Percentiles rank a stretch among this genome's conserved stretches.
phyloP scores from a whole-genome alignment of 2,797 vertebrate genomes.

The Parambassis ranga region DNA sequence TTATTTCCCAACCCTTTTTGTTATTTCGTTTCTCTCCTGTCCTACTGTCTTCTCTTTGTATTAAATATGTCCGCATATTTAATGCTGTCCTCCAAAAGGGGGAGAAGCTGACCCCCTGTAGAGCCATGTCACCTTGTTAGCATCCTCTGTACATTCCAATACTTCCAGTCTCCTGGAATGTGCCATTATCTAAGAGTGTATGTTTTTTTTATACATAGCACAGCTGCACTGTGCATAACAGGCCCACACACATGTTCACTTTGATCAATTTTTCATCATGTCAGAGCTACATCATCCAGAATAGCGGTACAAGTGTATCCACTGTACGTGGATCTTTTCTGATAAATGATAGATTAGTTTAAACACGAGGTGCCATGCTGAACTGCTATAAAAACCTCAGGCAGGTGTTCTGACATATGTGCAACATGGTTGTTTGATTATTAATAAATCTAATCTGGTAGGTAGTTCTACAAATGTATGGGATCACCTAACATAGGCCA shows the following conservation, averaged over 20 bases:
- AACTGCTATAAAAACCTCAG: conserved; percentile 2
- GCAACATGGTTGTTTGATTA: conserved; percentile 24
- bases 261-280: conserved; percentile 62
- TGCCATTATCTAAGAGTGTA: not conserved
- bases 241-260: conserved; percentile 29
- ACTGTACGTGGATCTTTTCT: not conserved
- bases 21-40: too few relatives aligned
- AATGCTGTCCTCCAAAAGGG: too few relatives aligned
- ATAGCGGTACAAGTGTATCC: not conserved
- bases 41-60: too few relatives aligned
- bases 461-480: not conserved
- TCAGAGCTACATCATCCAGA: conserved; percentile 18
- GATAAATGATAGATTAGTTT: conserved; percentile 55
- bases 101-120: too few relatives aligned
- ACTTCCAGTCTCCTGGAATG: not conserved
- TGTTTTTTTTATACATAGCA: conserved; percentile 26
- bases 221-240: not conserved
- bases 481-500: not conserved
- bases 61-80: too few relatives aligned
- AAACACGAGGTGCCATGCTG: not conserved
- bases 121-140: too few relatives aligned
- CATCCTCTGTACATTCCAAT: not conserved
- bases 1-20: too few relatives aligned
- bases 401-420: conserved; percentile 42
- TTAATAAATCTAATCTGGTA: conserved; percentile 10